These are phyloP conservation scores for Lordiphosa andalusiaca DNA, from an alignment of 2,888 invertebrate genomes.

Conservation along the genomic window DNA sequence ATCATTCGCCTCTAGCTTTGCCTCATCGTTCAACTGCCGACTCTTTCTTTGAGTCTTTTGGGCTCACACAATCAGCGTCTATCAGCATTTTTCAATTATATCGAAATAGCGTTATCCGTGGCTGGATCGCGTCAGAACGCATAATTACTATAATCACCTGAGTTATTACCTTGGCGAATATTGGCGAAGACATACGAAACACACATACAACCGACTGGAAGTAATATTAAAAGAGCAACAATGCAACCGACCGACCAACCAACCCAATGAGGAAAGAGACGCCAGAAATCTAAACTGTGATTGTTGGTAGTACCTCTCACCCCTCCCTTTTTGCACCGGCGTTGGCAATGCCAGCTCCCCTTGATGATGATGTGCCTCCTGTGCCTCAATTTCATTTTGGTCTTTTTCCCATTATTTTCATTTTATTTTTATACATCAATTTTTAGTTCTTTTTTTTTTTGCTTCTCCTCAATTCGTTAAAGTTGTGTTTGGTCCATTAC, in stretches of 20 bases:
- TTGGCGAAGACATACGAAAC: constrained; percentile 70
- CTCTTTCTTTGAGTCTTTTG: constrained; percentile 1
- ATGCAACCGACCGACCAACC: constrained; percentile 2
- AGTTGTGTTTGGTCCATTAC: constrained; percentile 51
- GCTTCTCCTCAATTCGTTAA: constrained; percentile 64
- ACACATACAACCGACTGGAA: constrained; percentile 10
- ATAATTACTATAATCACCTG: constrained; percentile 81
- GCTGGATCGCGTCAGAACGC: constrained; percentile 80
- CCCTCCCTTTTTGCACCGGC: not conserved
- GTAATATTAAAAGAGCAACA: constrained; percentile 42
- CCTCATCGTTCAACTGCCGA: not conserved
- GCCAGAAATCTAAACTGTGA: constrained; percentile 70
- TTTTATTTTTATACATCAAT: constrained; percentile 39
- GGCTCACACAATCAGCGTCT: constrained; percentile 79
- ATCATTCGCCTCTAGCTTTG: too few relatives aligned
- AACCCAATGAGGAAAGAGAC: constrained; percentile 21
- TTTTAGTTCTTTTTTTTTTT: constrained; percentile 33
- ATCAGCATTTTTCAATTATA: constrained; percentile 81
- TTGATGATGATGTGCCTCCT: constrained; percentile 2
- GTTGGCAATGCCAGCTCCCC: constrained; percentile 7
- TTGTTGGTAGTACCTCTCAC: constrained; percentile 38
- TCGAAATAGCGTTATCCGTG: constrained; percentile 81
- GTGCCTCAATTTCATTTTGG: constrained; percentile 68
- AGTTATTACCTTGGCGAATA: constrained; percentile 80
- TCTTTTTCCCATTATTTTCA: constrained; percentile 67